phyloP scores from a whole-genome alignment of 2,113 vertebrate species.

The Heloderma charlesbogerti region DNA sequence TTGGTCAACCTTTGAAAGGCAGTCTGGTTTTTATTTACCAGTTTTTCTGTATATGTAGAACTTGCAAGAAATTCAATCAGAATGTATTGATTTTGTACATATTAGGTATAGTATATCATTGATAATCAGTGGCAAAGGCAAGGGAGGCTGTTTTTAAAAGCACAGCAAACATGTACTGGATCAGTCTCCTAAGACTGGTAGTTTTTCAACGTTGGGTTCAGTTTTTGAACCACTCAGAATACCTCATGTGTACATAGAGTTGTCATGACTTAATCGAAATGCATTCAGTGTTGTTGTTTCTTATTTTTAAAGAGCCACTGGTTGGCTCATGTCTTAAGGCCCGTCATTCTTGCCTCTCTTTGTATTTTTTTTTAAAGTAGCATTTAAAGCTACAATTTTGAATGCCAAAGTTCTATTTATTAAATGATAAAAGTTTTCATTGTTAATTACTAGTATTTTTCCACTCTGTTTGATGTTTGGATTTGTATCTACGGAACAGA shows the following conservation, averaged over 20 bases:
- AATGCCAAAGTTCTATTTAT: constrained; percentile 98
- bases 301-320: constrained; percentile 82
- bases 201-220: constrained; percentile 77
- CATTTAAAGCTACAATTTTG: constrained; percentile 94
- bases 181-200: constrained; percentile 77
- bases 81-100: constrained; percentile 69
- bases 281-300: constrained; percentile 71
- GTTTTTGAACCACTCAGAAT: constrained; percentile 78
- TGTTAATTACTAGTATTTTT: constrained; percentile 91
- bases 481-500: constrained; percentile 83
- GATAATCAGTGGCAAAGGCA: constrained; percentile 53
- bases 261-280: constrained; percentile 80
- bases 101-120: constrained; percentile 63
- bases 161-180: constrained; percentile 75
- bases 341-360: constrained; percentile 83
- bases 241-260: constrained; percentile 86
- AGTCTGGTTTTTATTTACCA: constrained; percentile 33
- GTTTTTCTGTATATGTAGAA: constrained; percentile 45
- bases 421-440: constrained; percentile 82
- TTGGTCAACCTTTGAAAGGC: constrained; percentile 39
- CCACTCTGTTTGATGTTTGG: constrained; percentile 85
- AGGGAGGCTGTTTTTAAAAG: constrained; percentile 68
- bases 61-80: constrained; percentile 56
- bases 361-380: constrained; percentile 82
- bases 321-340: constrained; percentile 82